Base-by-base conservation (phyloP, 2,113 vertebrate species). In the Oenanthe melanoleuca region DNA sequence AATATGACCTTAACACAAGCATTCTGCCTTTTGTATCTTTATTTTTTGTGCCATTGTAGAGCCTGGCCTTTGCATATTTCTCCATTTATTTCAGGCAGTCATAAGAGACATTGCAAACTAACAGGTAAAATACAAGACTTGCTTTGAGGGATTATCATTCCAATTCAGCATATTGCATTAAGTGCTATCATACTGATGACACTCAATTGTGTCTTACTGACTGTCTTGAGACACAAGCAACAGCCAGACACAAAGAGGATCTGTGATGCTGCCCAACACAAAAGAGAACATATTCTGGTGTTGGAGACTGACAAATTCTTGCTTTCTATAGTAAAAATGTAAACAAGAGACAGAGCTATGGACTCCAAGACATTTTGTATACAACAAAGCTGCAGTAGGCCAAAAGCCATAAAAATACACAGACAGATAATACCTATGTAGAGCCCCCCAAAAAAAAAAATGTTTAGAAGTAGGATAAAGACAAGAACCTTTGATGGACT, bases 41-140 rank as follows among this genome's bases (percentile, higher is more conserved):
- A 52, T 40, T 93, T 87, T 80, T 45, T 29, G 33, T 72, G 55
- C 55, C 47, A 38, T 25, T 67, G n/a, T 47, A 61, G 55, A 85
- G 22, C 29, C 20, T 49, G 52, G 63, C 20, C 47, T 92, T 81
- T 78, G 52, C 50, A 34, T 80, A 77, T 89, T 59, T 84, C 94
- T 95, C 65, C 33, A 31, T 87, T 56, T 75, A 91, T 92, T 79
- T 85, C 92, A 53, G 74, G 83, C 49, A 93, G 72, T 84, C 77
- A 34, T 40, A 75, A 47, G 70, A 6, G 47, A 84, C 20, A 9
- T 65, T 75, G 88, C 61, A 95, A 91, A 69, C 55, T 16, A 92
- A 86, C 69, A 93, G 70, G 94, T 94, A 95, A 97, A 97, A 96
- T 64, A 94, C 59, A 95, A 96, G 57, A 49, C 24, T 13, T 69